Evolutionary conservation across 2,797 vertebrate species (phyloP), one percentile per base, ranked within the genome.

Genomic region (Propithecus perrieri): DNA sequence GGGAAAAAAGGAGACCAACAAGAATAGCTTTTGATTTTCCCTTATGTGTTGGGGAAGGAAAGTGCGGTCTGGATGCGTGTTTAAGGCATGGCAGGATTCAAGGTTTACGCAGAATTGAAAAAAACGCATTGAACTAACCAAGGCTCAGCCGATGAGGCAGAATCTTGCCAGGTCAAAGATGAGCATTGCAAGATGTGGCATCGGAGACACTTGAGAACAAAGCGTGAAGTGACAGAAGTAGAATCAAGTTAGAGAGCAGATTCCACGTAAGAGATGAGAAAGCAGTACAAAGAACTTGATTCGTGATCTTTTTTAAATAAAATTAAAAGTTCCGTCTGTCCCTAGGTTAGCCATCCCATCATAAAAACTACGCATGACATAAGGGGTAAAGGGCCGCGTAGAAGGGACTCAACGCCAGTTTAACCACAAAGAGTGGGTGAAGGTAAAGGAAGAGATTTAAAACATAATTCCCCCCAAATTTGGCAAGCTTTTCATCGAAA

Each of bases 11-110:
- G n/a, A 89, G 69, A 69, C 69, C 74, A 79, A 2, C 59, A 81
- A 85, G 48, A 76, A 59, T 4, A 22, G 17, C 41, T 85, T 97
- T 92, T 12, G 50, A 75, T 78, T 87, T 87, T 80, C 41, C 74
- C 24, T 72, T 74, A 22, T 38, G 30, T 67, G 12, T 59, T 41
- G 71, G 79, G 86, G 69, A 85, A 89, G 78, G 28, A 67, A 80
- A 79, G 7, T 83, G 18, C 17, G 33, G 53, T 61, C 12, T 35
- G 26, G 55, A 48, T 48, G 35, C 76, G 46, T 41, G 65, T 78
- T 69, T 9, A 20, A 84, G 74, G 30, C 28, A 5, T 0, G 2
- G 20, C 0, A 1, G 57, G 20, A 28, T 8, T 12, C 0, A 0
- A 91, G 12, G 53, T 14, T 69, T 57, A 67, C 15, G n/a, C 55